Conservation (phyloP, 2,888 invertebrate genomes). For the Cactoblastis cactorum region DNA sequence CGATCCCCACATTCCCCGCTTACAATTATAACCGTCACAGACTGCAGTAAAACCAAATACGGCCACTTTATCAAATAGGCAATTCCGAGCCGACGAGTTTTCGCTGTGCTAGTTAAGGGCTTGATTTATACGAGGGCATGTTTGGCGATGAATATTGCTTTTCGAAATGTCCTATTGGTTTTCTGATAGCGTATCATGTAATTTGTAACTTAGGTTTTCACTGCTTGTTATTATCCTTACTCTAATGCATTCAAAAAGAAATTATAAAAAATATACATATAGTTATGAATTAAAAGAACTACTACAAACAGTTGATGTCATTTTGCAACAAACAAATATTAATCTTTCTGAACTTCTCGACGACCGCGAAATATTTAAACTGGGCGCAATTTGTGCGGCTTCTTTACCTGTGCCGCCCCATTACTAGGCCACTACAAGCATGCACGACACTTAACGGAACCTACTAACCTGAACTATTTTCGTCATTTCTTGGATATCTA, state of each 20-base stretch:
- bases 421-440: neutral
- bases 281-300: too few relatives aligned
- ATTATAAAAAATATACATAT: too few relatives aligned
- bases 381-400: neutral
- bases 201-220: too few relatives aligned
- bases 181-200: too few relatives aligned
- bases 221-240: too few relatives aligned
- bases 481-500: constrained; percentile 99
- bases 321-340: too few relatives aligned
- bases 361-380: too few relatives aligned
- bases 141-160: neutral
- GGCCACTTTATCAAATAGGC: constrained; percentile 3
- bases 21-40: neutral
- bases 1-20: constrained; percentile 1
- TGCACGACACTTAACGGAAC: neutral
- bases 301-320: too few relatives aligned
- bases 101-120: neutral
- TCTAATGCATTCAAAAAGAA: too few relatives aligned
- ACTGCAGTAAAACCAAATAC: constrained; percentile 7
- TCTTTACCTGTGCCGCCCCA: neutral
- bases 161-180: neutral
- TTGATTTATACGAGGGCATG: neutral
- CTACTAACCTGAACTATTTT: constrained; percentile 96
- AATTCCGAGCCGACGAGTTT: neutral
- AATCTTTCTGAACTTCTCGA: too few relatives aligned